Percentiles rank a stretch among this genome's conserved stretches.
These are phyloP conservation scores for Hydractinia echinata DNA, from an alignment of 30 jellyfish, hydroid and myxozoan genomes.

Conservation along the genomic window DNA sequence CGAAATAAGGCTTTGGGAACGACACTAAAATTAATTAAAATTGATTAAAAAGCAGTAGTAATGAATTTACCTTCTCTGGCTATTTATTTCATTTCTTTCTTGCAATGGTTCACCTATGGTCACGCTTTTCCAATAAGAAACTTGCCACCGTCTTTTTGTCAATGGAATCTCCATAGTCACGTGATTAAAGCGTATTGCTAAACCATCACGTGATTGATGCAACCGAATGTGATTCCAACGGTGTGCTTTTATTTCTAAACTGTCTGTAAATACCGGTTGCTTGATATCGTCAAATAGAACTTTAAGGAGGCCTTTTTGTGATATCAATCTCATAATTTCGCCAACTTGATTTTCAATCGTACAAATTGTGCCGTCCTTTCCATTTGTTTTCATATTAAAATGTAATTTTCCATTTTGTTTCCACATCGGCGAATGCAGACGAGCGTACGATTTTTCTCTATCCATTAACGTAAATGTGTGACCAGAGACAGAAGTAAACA, in stretches of 20 bases:
- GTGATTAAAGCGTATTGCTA: neutral
- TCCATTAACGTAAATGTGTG: neutral
- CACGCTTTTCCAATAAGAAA: too few species aligned
- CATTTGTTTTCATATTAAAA: neutral
- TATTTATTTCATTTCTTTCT: too few species aligned
- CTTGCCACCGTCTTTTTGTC: too few species aligned
- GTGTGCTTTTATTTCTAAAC: neutral
- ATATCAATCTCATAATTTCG: neutral
- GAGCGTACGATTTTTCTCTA: neutral
- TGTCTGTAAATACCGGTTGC: neutral
- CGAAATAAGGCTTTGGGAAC: too few species aligned
- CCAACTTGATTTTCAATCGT: neutral
- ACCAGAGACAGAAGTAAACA: neutral
- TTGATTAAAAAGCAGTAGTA: too few species aligned
- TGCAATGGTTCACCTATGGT: too few species aligned
- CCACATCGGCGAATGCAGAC: neutral
- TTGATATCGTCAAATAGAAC: neutral
- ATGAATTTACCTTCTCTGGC: too few species aligned
- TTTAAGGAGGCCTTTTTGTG: neutral
- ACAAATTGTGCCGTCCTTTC: conserved; percentile 1
- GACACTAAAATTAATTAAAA: too few species aligned
- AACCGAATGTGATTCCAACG: neutral
- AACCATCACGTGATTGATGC: neutral
- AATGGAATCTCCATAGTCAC: too few species aligned
- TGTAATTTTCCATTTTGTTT: neutral